These are phyloP conservation scores for Latheticus oryzae DNA, from an alignment of 2,888 invertebrate genomes.

Conservation along the genomic window DNA sequence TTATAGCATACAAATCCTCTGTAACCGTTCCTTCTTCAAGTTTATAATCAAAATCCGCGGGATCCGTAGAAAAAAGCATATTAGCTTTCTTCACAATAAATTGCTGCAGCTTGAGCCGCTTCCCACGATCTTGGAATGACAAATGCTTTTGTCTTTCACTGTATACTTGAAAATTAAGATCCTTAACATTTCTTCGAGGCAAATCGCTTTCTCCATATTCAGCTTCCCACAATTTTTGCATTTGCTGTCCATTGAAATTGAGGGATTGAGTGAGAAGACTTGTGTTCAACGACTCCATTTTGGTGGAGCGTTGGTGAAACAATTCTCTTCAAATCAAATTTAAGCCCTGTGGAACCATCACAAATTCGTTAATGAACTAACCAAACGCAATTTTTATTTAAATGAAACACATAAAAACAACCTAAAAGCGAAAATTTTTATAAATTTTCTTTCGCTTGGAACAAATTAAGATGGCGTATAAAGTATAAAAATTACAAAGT, in stretches of 20 bases:
- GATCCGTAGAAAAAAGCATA: slow-evolving; percentile 75
- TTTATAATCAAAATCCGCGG: slow-evolving; percentile 63
- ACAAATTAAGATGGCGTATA: neutral
- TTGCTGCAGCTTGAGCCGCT: slow-evolving; percentile 85
- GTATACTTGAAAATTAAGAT: slow-evolving; percentile 79
- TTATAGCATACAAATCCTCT: slow-evolving; percentile 79
- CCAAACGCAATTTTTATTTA: too few relatives aligned
- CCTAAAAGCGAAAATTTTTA: too few relatives aligned
- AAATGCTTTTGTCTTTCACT: slow-evolving; percentile 83
- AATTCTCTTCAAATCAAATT: too few relatives aligned
- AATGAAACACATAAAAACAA: too few relatives aligned
- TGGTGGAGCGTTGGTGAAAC: slow-evolving; percentile 44
- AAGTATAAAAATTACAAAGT: neutral
- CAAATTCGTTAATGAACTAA: neutral
- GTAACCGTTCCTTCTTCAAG: slow-evolving; percentile 67
- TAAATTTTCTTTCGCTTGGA: neutral
- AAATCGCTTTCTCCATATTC: slow-evolving; percentile 85
- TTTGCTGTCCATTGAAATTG: slow-evolving; percentile 88
- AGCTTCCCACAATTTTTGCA: slow-evolving; percentile 89
- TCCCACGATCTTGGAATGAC: slow-evolving; percentile 85
- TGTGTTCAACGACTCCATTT: slow-evolving; percentile 69
- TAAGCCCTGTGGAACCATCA: neutral
- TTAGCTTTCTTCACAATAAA: slow-evolving; percentile 88
- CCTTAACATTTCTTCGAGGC: slow-evolving; percentile 71
- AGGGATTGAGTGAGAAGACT: slow-evolving; percentile 77